Conservation (phyloP, 2,113 vertebrate genomes). For the Crotalus viridis region DNA sequence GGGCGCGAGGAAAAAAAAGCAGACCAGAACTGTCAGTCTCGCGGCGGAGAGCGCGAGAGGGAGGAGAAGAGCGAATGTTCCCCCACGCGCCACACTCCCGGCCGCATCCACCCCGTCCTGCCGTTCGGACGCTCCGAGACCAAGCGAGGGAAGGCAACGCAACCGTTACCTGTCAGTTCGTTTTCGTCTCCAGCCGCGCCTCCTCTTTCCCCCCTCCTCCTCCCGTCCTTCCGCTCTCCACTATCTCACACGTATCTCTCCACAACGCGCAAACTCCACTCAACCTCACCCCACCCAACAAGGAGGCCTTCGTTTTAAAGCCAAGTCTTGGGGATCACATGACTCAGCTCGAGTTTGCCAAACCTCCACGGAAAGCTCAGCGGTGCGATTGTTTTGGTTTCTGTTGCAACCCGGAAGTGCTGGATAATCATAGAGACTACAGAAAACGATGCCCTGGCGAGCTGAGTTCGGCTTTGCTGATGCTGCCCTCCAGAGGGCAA, state of each 20-base stretch:
- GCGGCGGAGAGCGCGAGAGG: not conserved
- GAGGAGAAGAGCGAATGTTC: not conserved
- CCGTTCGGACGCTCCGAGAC: not conserved
- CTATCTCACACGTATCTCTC: not conserved
- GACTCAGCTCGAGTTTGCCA: not conserved
- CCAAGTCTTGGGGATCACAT: not conserved
- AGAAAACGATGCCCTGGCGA: not conserved
- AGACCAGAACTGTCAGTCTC: not conserved
- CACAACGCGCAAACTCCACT: not conserved
- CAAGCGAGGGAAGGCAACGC: not conserved
- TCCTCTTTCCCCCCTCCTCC: accelerated
- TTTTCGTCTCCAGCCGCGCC: not conserved
- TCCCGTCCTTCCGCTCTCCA: not conserved
- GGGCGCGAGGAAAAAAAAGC: not conserved
- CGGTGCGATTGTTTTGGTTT: not conserved
- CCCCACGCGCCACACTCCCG: not conserved
- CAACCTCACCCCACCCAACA: not conserved
- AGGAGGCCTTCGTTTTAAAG: not conserved
- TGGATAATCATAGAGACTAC: not conserved
- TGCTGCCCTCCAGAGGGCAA: not conserved
- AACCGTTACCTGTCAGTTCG: not conserved
- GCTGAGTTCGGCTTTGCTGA: not conserved
- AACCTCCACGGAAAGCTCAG: too few relatives aligned
- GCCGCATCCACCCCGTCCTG: not conserved
- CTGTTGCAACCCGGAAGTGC: slow-evolving; percentile 9